A percentile compares a stretch with the other conserved stretches of the same genome.
These are phyloP conservation scores for Sula dactylatra DNA, from an alignment of 2,113 vertebrate genomes.

Conservation along the genomic window DNA sequence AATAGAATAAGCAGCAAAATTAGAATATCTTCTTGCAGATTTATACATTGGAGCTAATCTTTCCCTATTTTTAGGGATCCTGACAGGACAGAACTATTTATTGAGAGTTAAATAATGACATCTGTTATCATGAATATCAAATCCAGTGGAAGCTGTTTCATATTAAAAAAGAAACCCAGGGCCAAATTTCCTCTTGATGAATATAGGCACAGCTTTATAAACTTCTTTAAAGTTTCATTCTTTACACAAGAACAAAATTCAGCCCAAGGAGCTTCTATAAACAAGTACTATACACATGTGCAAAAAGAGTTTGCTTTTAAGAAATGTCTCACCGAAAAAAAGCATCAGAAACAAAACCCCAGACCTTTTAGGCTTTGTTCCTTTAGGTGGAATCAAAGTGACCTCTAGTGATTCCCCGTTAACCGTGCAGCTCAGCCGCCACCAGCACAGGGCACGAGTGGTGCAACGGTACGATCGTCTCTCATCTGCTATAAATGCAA, in stretches of 20 bases:
- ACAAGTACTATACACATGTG: not conserved
- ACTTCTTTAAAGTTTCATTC: constrained; percentile 12
- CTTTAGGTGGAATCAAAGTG: constrained; percentile 58
- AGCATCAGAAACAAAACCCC: not conserved
- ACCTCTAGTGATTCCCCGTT: constrained; percentile 64
- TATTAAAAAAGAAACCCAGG: constrained; percentile 21
- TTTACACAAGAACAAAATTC: not conserved
- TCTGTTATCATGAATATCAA: constrained; percentile 38
- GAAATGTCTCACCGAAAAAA: not conserved
- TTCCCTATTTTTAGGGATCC: not conserved
- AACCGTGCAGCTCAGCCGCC: not conserved
- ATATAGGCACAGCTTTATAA: not conserved
- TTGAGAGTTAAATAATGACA: constrained; percentile 37
- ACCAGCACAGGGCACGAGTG: not conserved
- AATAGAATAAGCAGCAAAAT: not conserved
- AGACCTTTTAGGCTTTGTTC: not conserved
- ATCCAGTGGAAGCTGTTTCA: constrained; percentile 29
- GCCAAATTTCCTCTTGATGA: constrained; percentile 35
- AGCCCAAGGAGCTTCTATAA: not conserved
- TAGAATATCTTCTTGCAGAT: not conserved
- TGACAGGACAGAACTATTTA: constrained; percentile 13
- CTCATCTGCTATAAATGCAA: not conserved
- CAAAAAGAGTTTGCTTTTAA: not conserved
- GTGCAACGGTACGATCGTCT: not conserved
- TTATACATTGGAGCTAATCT: not conserved